Base-by-base conservation (phyloP, 2,113 vertebrate genomes). In the Lipophrys pholis region DNA sequence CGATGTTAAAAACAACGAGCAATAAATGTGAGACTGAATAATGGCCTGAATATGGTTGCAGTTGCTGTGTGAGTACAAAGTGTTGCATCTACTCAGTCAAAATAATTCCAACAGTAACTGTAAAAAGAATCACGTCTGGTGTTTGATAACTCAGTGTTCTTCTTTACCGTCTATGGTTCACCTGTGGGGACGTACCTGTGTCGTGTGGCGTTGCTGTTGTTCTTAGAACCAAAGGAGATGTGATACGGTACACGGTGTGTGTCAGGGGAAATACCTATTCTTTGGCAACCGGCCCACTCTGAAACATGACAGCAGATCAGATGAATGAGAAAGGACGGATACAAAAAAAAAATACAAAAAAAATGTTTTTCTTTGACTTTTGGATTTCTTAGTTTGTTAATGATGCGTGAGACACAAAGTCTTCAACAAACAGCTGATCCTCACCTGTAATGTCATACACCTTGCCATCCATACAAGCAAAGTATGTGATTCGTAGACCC, bases 281-380 rank as follows among this genome's bases (percentile, higher is more conserved):
- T 92, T 81, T 98, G 97, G 80, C 97, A 97, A 48, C 96, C 97
- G 2, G 97, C 96, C 97, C 97, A 98, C 82, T 99, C 97, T 99
- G 92, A 67, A 89, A 66, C 59, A 43, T 66, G 41, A 58, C 46
- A 69, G 17, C 64, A 57, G 58, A 43, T 76, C 53, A 72, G 15
- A 45, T 54, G 46, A 62, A 15, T 21, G 12, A 56, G 1, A 11
- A 30, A 5, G 6, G 41, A 10, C 41, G 2, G 2, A 7, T 5
- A 7, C 5, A 39, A 57, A 56, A 53, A 35, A 12, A 6, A 14
- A 6, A 3, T 30, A 7, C 5, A 9, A 54, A 30, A 53, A 66
- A 50, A 17, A 56, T 42, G 10, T 11, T 30, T 58, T 50, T 35
- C 46, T 36, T n/a, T 38, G 6, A 42, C 17, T 9, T 41, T 15